Evolutionary conservation across 2,113 vertebrate genomes (phyloP).

Genomic region (Excalfactoria chinensis): DNA sequence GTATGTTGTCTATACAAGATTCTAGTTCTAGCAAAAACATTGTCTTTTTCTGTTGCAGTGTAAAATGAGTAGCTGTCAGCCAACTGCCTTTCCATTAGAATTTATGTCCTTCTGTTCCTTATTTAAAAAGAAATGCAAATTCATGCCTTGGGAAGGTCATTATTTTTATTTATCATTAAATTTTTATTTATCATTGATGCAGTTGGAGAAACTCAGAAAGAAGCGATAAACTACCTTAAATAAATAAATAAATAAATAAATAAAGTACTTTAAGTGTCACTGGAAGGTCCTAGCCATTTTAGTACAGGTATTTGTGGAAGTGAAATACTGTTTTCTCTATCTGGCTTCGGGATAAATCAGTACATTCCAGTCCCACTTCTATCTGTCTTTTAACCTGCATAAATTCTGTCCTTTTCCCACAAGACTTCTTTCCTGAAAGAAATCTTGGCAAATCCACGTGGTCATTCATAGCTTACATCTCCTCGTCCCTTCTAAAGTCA

Average conservation of each 20-base stretch:
- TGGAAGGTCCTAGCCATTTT: not conserved
- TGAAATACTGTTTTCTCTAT: constrained; percentile 26
- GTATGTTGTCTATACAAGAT: not conserved
- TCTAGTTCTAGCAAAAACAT: not conserved
- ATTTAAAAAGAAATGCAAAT: not conserved
- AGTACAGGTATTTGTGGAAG: constrained; percentile 33
- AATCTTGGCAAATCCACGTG: constrained; percentile 8
- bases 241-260: not conserved
- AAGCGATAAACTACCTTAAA: not conserved
- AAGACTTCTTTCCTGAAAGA: no score
- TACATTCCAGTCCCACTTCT: constrained; percentile 55
- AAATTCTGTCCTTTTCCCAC: constrained; percentile 30
- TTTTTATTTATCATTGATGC: not conserved
- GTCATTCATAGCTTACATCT: constrained; percentile 33
- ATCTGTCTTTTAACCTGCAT: constrained; percentile 60
- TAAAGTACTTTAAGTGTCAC: not conserved
- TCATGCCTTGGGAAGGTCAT: not conserved
- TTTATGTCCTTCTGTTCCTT: not conserved
- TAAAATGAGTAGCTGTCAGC: constrained; percentile 3
- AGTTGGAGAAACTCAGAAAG: constrained; percentile 8
- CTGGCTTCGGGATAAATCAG: constrained; percentile 60
- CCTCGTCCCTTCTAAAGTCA: constrained; percentile 14
- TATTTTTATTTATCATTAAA: not conserved
- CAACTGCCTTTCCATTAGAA: not conserved
- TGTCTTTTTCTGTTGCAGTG: not conserved